These are phyloP conservation scores for Temnothorax rugatulus DNA, from an alignment of 2,888 invertebrate species.

Conservation along the genomic window DNA sequence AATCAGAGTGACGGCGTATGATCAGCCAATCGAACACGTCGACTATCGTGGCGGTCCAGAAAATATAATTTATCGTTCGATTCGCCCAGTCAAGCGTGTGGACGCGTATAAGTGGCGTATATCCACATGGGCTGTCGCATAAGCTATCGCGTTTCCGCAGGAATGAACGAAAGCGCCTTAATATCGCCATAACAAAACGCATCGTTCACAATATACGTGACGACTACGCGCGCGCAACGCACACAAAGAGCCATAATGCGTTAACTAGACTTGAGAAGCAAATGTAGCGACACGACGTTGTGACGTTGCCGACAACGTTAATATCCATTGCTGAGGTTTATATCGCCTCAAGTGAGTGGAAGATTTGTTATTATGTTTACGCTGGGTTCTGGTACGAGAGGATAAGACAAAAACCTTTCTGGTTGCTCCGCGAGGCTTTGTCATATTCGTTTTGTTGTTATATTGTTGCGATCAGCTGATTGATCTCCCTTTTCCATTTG, in stretches of 20 bases:
- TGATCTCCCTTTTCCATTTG: background rate
- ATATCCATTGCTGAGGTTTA: constrained; percentile 54
- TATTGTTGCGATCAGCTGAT: constrained; percentile 1
- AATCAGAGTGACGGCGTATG: constrained; percentile 11
- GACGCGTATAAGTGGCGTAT: constrained; percentile 56
- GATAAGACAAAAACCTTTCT: constrained; percentile 67
- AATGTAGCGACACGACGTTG: constrained; percentile 70
- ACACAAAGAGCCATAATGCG: constrained; percentile 60
- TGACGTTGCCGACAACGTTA: constrained; percentile 49
- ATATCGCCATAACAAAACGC: constrained; percentile 76
- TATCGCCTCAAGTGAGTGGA: constrained; percentile 74
- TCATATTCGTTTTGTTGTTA: background rate
- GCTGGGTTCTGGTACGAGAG: constrained; percentile 58
- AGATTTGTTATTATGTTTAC: constrained; percentile 75
- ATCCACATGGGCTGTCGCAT: constrained; percentile 55
- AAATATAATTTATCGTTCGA: constrained; percentile 61
- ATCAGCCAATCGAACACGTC: constrained; percentile 47
- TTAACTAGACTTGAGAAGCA: constrained; percentile 70
- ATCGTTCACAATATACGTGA: constrained; percentile 59
- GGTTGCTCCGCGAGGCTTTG: background rate
- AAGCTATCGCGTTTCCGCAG: constrained; percentile 84
- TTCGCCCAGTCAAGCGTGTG: constrained; percentile 51
- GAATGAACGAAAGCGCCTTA: constrained; percentile 79
- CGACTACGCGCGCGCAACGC: constrained; percentile 27
- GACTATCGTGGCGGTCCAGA: constrained; percentile 33